Conservation (phyloP, 2,888 invertebrate genomes). For the Isoperla grammatica region DNA sequence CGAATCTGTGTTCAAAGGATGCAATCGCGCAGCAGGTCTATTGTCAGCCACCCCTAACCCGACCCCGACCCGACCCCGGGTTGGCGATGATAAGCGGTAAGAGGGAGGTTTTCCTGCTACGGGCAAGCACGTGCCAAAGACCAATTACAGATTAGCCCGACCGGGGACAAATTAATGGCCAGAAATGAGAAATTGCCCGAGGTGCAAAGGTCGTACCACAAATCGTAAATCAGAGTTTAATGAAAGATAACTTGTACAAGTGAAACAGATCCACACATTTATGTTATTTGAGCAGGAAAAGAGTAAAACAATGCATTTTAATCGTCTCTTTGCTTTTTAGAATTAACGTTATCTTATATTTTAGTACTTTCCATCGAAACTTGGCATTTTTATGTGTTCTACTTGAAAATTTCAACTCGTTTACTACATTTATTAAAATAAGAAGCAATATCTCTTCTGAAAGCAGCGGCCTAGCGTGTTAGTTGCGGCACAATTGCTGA, state of each 20-base stretch:
- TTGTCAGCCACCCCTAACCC: conserved; percentile 10
- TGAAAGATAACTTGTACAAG: conserved; percentile 23
- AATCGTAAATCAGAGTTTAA: conserved; percentile 26
- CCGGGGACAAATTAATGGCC: conserved; percentile 27
- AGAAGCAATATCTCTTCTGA: too few relatives aligned
- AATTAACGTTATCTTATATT: too few relatives aligned
- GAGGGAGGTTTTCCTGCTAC: conserved; percentile 1
- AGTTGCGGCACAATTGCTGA: too few relatives aligned
- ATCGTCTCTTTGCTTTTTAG: too few relatives aligned
- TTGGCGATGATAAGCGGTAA: neutral
- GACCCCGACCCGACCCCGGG: neutral
- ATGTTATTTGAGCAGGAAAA: neutral
- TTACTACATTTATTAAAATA: too few relatives aligned
- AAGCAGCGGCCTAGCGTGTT: too few relatives aligned
- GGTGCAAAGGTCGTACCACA: conserved; percentile 20
- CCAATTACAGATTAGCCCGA: conserved; percentile 27
- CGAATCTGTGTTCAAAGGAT: conserved; percentile 9
- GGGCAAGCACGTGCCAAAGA: conserved; percentile 22
- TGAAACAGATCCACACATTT: neutral
- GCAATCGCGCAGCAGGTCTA: conserved; percentile 2
- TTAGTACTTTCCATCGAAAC: too few relatives aligned
- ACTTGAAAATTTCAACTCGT: too few relatives aligned
- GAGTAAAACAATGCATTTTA: neutral
- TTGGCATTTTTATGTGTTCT: too few relatives aligned
- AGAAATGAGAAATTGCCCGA: conserved; percentile 26